A percentile compares a stretch with the other conserved stretches of the same genome.
phyloP scores from a whole-genome alignment of 2,888 invertebrate species.

The Ennomos quercinarius region DNA sequence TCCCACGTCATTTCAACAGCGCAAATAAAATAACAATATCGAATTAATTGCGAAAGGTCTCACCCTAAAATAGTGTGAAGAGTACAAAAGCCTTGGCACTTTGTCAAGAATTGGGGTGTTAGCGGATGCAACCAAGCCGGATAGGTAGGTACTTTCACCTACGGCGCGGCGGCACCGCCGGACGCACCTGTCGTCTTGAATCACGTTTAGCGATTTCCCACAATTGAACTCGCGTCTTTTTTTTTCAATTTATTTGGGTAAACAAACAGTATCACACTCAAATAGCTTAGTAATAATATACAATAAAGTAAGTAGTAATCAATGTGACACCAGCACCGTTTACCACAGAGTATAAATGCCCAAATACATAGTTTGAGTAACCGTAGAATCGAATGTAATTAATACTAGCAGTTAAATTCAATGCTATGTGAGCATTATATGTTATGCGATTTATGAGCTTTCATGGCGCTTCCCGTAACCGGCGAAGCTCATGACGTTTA shows the following conservation, averaged over 20 bases:
- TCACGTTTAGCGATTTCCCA: slow-evolving; percentile 47
- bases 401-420: background rate
- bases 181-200: slow-evolving; percentile 56
- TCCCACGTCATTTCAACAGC: too few species aligned
- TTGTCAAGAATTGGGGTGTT: slow-evolving; percentile 51
- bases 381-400: slow-evolving; percentile 18
- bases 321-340: too few species aligned
- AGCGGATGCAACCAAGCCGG: slow-evolving; percentile 68
- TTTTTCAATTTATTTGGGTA: too few species aligned
- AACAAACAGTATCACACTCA: too few species aligned
- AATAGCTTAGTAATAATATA: too few species aligned
- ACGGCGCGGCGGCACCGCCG: slow-evolving; percentile 49
- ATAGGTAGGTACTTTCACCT: slow-evolving; percentile 67
- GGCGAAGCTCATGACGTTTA: too few species aligned
- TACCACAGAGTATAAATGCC: too few species aligned
- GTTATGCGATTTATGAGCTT: too few species aligned
- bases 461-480: too few species aligned
- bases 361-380: slow-evolving; percentile 17
- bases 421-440: background rate
- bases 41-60: background rate
- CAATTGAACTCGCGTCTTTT: slow-evolving; percentile 41
- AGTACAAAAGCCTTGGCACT: background rate
- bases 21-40: background rate
- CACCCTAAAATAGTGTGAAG: slow-evolving; percentile 1
- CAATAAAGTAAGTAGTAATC: too few species aligned